Base-by-base conservation (phyloP, 2,888 invertebrate species). In the Agrochola lota region DNA sequence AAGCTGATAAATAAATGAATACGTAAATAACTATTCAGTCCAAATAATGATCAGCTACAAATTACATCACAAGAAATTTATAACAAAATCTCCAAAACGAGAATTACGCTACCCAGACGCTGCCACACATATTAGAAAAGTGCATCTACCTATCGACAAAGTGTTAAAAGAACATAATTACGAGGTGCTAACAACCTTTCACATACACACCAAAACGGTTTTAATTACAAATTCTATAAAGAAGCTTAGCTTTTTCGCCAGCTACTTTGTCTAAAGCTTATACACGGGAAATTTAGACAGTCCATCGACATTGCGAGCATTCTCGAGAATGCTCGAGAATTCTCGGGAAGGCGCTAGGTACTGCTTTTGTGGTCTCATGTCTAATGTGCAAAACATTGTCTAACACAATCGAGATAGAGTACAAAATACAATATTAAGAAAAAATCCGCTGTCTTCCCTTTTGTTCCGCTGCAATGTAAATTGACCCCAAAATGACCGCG, bases 51-150 rank as follows among this genome's bases (percentile, higher is more conserved):
- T 15, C 1, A 46, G 5, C 17, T 62, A 26, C 40, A 0, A 60
- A 40, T 15, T 46, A 40, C 35, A 71, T 59, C 12, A 63, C 35
- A 23, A 1, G 4, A 40, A 5, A 11, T 73, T 12, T 26, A n/a
- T 2, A 55, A 59, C 17, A 60, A 59, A 72, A 55, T 9, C 7
- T 69, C 17, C 26, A n/a, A 69, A 72, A 66, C 1, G 20, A 68
- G 46, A 30, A 9, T 43, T 63, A 82, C 59, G 5, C 12, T 64
- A 63, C 20, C 67, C 81, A 82, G 82, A 85, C 35, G 59, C 74
- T 1, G 23, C 23, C 11, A 69, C 26, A 52, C 23, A n/a, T 59
- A 35, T 35, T 26, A 40, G 11, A 49, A 71, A 82, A 74, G 59
- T 82, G 82, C 82, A 82, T 80, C 59, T 63, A 40, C 35, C 26